phyloP scores from a whole-genome alignment of 2,888 invertebrate genomes.

The Cabera pusaria region DNA sequence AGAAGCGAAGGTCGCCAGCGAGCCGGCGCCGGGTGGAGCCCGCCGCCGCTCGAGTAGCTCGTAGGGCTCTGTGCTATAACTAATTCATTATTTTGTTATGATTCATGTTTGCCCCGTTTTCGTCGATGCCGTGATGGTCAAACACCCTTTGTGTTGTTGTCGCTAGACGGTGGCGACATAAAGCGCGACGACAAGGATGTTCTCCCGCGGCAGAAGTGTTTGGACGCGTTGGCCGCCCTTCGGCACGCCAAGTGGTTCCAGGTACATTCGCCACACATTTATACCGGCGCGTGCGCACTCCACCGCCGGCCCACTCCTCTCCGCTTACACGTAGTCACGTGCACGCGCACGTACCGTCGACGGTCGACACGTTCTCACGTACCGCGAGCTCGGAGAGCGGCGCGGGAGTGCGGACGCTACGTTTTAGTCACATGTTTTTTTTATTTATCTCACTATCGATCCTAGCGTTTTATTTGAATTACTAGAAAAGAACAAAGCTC shows the following conservation, averaged over 20 bases:
- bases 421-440: conserved; percentile 81
- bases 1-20: too few species aligned
- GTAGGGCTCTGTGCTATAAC: too few species aligned
- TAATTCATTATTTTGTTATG: too few species aligned
- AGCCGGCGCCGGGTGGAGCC: too few species aligned
- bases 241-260: conserved; percentile 99
- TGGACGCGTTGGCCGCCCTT: conserved; percentile 99
- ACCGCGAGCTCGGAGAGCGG: too few species aligned
- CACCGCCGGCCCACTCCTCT: conserved; percentile 31
- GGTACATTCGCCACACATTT: conserved; percentile 86
- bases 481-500: conserved; percentile 39
- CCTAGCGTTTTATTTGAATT: conserved; percentile 43
- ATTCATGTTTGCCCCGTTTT: conserved; percentile 78
- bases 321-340: too few species aligned
- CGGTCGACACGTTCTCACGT: too few species aligned
- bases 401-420: conserved; percentile 73
- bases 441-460: conserved; percentile 39
- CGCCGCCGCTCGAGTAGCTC: too few species aligned
- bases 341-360: too few species aligned
- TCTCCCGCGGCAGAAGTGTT: conserved; percentile 99
- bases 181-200: conserved; percentile 94
- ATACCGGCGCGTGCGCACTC: conserved; percentile 69
- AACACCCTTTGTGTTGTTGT: conserved; percentile 88
- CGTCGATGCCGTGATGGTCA: conserved; percentile 85
- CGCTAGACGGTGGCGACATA: conserved; percentile 85